Percentiles rank a stretch among this genome's conserved stretches.
Conservation (phyloP, 1,140 invertebrate species). For the Polypedilum vanderplanki region DNA sequence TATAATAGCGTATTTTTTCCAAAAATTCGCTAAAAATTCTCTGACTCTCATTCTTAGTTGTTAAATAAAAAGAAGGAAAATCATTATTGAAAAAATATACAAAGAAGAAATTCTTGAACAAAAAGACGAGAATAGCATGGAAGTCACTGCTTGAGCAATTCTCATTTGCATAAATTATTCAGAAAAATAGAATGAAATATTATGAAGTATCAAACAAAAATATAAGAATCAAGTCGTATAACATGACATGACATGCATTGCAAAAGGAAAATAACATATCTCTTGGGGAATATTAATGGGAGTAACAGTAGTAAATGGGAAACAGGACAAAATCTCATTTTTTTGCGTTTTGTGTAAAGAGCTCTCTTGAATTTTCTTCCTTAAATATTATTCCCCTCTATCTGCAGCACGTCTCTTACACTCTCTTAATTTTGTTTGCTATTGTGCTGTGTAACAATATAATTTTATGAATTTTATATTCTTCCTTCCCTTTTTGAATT, state of each 20-base stretch:
- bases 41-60: not conserved
- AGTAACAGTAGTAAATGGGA: not conserved
- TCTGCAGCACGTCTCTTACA: not conserved
- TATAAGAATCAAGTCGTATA: not conserved
- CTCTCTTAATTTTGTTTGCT: not conserved
- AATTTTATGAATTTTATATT: too few species aligned
- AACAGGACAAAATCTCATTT: constrained; percentile 11
- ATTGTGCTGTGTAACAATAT: not conserved
- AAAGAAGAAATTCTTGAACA: not conserved
- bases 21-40: too few species aligned
- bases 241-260: not conserved
- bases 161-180: constrained; percentile 13
- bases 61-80: not conserved
- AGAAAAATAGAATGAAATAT: constrained; percentile 11
- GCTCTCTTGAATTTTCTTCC: not conserved
- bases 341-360: not conserved
- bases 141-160: not conserved
- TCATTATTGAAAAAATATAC: not conserved
- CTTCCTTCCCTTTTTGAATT: not conserved
- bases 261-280: not conserved
- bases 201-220: not conserved
- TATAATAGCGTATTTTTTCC: too few species aligned
- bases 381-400: not conserved
- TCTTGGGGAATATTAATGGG: constrained; percentile 12
- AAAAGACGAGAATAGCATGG: not conserved